Evolutionary conservation across 2,888 invertebrate genomes (phyloP).

Genomic region (Chrysodeixis includens): DNA sequence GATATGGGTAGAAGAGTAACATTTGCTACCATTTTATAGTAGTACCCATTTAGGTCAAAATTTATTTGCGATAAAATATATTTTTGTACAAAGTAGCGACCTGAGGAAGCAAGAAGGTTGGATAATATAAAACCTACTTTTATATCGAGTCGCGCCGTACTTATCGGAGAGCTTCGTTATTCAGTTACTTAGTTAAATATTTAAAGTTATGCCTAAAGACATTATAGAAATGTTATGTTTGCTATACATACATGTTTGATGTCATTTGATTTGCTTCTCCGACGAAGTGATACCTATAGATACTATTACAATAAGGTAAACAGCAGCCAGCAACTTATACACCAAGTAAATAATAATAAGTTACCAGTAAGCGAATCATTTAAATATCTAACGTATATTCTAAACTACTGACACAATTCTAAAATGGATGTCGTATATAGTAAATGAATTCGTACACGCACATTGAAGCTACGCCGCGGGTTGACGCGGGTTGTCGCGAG

Average conservation of each 20-base stretch:
- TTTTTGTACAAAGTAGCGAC: conserved; percentile 39
- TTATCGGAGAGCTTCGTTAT: conserved; percentile 32
- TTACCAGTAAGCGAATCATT: conserved; percentile 51
- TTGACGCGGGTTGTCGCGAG: conserved; percentile 28
- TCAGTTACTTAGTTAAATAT: conserved; percentile 46
- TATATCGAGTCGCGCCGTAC: no score
- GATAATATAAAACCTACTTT: conserved; percentile 18
- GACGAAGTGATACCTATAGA: conserved; percentile 24
- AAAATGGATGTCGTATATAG: conserved; percentile 56
- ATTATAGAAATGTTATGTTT: conserved; percentile 44
- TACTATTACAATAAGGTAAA: conserved; percentile 23
- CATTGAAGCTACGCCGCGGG: conserved; percentile 67
- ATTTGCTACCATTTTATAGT: conserved; percentile 32
- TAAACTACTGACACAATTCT: conserved; percentile 61
- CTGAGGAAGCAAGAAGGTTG: conserved; percentile 19
- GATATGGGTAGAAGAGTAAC: conserved; percentile 44
- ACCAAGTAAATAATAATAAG: conserved; percentile 51
- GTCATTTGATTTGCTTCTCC: conserved; percentile 23
- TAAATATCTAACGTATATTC: conserved; percentile 56
- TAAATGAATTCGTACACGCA: conserved; percentile 56
- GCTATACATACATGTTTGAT: conserved; percentile 35
- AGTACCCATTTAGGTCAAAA: conserved; percentile 16
- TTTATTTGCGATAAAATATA: conserved; percentile 45
- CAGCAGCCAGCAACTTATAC: conserved; percentile 42
- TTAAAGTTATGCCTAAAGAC: conserved; percentile 45